phyloP scores from a whole-genome alignment of 2,888 invertebrate genomes.

The Sesia apiformis region DNA sequence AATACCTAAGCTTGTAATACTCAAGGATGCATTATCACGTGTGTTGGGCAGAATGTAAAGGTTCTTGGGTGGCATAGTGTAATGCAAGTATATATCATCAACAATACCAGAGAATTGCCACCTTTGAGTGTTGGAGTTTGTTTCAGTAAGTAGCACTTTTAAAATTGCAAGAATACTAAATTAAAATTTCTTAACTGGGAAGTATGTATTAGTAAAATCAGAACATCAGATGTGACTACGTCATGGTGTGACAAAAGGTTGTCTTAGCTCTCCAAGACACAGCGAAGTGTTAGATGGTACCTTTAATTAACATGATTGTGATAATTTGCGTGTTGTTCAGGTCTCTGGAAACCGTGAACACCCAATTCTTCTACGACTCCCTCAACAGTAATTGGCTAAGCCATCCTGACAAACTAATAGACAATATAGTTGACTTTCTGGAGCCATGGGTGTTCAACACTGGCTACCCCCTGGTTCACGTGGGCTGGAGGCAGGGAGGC shows the following conservation, averaged over 20 bases:
- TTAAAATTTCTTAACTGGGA: background rate
- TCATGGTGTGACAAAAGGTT: background rate
- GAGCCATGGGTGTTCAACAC: slow-evolving; percentile 31
- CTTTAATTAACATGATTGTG: no score
- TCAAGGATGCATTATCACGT: no score
- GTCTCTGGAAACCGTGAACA: slow-evolving; percentile 27
- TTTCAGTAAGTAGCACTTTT: no score
- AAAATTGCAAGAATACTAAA: no score
- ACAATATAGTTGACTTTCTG: slow-evolving; percentile 20
- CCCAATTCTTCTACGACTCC: slow-evolving; percentile 36
- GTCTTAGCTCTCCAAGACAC: background rate
- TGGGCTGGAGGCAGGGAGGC: slow-evolving; percentile 30
- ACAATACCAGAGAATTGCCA: no score
- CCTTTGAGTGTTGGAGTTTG: no score
- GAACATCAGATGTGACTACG: no score
- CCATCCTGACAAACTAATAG: background rate
- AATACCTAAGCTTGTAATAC: no score
- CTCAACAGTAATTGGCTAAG: slow-evolving; percentile 28
- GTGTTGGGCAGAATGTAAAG: no score
- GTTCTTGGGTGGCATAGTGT: no score
- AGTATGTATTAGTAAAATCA: no score
- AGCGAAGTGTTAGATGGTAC: background rate
- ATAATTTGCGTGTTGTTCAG: slow-evolving; percentile 15
- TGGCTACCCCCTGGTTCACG: slow-evolving; percentile 46
- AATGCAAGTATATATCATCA: no score